Percentiles rank a stretch among this genome's conserved stretches.
These are phyloP conservation scores for Leucoptera coffeella DNA, from an alignment of 2,888 invertebrate genomes.

Conservation along the genomic window DNA sequence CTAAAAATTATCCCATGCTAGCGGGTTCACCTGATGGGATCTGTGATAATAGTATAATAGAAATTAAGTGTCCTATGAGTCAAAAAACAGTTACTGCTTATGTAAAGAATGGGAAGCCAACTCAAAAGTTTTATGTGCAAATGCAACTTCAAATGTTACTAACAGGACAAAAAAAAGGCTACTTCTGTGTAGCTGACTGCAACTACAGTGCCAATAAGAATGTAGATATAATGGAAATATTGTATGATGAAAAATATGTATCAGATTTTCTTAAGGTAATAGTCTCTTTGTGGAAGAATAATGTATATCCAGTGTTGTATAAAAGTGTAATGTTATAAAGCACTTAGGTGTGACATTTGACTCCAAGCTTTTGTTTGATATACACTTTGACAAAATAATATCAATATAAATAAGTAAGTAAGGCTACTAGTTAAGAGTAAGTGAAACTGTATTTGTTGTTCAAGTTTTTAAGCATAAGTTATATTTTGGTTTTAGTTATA, in stretches of 20 bases:
- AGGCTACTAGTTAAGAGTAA: too few species aligned
- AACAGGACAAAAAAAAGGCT: slow-evolving; percentile 6
- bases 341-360: too few species aligned
- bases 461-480: too few species aligned
- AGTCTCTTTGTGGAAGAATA: slow-evolving; percentile 6
- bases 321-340: slow-evolving; percentile 5
- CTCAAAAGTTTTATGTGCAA: slow-evolving; percentile 8
- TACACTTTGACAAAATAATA: too few species aligned
- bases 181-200: slow-evolving; percentile 8
- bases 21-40: slow-evolving; percentile 13
- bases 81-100: slow-evolving; percentile 8
- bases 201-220: slow-evolving; percentile 6
- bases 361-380: too few species aligned
- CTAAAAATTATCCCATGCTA: slow-evolving; percentile 9
- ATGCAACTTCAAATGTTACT: slow-evolving; percentile 10
- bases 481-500: too few species aligned
- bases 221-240: slow-evolving; percentile 5
- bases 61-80: slow-evolving; percentile 9
- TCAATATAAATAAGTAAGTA: too few species aligned
- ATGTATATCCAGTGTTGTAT: slow-evolving; percentile 7
- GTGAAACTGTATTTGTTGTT: too few species aligned
- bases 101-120: slow-evolving; percentile 7
- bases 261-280: slow-evolving; percentile 1
- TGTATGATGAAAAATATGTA: slow-evolving; percentile 6
- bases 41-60: slow-evolving; percentile 7